Evolutionary conservation across 2,113 vertebrate genomes (phyloP).

Genomic region (Oncorhynchus clarkii): DNA sequence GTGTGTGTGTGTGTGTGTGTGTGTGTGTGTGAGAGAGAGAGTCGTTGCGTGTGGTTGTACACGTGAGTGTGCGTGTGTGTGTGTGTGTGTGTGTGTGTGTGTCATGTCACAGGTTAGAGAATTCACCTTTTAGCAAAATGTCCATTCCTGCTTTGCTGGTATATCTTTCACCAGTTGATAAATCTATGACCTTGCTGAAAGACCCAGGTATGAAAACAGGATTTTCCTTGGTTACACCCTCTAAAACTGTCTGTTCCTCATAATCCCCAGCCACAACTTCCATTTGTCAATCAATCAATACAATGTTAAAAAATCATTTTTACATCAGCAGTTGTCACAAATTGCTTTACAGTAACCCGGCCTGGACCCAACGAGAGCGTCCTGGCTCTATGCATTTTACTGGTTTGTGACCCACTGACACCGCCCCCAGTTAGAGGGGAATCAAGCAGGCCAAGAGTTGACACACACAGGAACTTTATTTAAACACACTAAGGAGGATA

Average conservation of each 20-base stretch:
- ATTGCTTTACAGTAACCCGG: too few species aligned
- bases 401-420: too few species aligned
- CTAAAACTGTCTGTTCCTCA: constrained; percentile 32
- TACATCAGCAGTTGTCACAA: too few species aligned
- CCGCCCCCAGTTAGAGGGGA: too few species aligned
- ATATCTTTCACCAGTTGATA: constrained; percentile 45
- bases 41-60: too few species aligned
- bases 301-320: too few species aligned
- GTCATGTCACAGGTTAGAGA: constrained; percentile 6
- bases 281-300: background rate
- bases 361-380: too few species aligned
- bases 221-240: constrained; percentile 43
- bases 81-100: constrained; percentile 43
- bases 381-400: too few species aligned
- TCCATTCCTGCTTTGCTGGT: constrained; percentile 52
- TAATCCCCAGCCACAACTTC: constrained; percentile 9
- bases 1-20: too few species aligned
- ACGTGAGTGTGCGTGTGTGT: constrained; percentile 36
- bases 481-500: too few species aligned
- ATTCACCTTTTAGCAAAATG: constrained; percentile 44
- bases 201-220: constrained; percentile 35
- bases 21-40: constrained; percentile 24
- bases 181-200: constrained; percentile 40
- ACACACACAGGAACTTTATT: too few species aligned
- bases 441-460: too few species aligned